phyloP scores from a whole-genome alignment of 2,797 vertebrate species.

The Euthynnus affinis region DNA sequence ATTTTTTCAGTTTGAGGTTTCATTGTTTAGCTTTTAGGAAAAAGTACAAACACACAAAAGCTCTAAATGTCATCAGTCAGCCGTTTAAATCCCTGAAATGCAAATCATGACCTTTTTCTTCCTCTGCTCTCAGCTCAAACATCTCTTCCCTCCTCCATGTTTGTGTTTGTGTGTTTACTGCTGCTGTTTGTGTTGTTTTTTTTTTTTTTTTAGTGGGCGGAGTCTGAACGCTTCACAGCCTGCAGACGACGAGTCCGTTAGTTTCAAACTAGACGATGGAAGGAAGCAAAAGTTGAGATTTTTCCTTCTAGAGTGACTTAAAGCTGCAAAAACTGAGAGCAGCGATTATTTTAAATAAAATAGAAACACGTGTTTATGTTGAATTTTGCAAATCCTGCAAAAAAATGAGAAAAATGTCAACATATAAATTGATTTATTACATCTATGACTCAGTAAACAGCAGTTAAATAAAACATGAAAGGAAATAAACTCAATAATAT shows the following conservation, averaged over 20 bases:
- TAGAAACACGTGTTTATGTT: neutral
- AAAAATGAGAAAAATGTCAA: neutral
- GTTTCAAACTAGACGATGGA: neutral
- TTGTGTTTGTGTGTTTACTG: too few relatives aligned
- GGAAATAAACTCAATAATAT: neutral
- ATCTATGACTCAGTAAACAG: neutral
- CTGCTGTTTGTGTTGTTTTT: too few relatives aligned
- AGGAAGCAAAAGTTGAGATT: neutral
- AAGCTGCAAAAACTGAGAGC: too few relatives aligned
- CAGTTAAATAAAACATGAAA: neutral
- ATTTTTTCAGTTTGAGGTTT: neutral
- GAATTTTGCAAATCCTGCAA: neutral
- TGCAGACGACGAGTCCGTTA: neutral
- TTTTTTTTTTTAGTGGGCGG: constrained; percentile 1
- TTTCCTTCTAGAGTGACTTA: too few relatives aligned
- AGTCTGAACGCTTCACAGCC: neutral
- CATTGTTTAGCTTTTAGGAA: neutral
- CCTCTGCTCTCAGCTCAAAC: neutral
- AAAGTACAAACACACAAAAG: neutral
- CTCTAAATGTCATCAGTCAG: neutral
- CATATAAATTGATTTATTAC: neutral
- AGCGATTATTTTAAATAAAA: neutral
- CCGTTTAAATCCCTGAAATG: neutral
- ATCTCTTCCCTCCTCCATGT: neutral
- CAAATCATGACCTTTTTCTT: constrained; percentile 28